A percentile compares a stretch with the other conserved stretches of the same genome.
Conservation (phyloP, 1,140 invertebrate species). For the Atopsyche davidsoni region DNA sequence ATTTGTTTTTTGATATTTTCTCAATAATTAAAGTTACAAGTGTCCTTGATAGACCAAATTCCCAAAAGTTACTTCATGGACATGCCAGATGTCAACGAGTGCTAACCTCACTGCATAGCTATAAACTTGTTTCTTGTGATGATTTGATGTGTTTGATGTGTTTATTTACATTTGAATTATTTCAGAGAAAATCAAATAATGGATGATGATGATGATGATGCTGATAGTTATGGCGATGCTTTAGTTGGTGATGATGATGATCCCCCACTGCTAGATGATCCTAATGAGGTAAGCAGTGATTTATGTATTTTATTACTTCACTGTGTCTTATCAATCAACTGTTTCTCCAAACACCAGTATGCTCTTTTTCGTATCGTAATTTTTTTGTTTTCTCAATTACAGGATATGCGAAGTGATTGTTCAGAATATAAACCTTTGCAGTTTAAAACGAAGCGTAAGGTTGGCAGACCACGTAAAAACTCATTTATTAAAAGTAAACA, state of each 20-base stretch:
- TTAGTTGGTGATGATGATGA: constrained; percentile 5
- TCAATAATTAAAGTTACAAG: background rate
- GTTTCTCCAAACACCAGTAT: background rate
- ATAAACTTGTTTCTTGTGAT: background rate
- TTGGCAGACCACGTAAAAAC: constrained; percentile 5
- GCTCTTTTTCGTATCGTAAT: background rate
- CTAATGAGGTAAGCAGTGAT: constrained; percentile 5
- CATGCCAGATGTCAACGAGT: no score
- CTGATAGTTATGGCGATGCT: constrained; percentile 4
- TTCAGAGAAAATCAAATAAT: constrained; percentile 18
- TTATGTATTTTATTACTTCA: background rate
- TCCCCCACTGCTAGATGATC: constrained; percentile 1
- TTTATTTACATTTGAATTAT: constrained; percentile 3
- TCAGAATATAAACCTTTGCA: constrained; percentile 11
- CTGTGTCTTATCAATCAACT: background rate
- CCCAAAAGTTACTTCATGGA: background rate
- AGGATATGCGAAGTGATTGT: constrained; percentile 5
- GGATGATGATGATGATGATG: constrained; percentile 17
- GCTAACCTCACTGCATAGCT: no score
- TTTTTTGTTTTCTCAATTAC: background rate
- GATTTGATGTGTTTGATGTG: background rate
- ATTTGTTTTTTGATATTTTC: background rate
- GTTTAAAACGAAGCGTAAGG: constrained; percentile 10
- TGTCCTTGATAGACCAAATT: background rate
- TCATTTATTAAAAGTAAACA: constrained; percentile 6